Conservation (phyloP, 2,888 invertebrate genomes). For the Tenthredo distinguenda region DNA sequence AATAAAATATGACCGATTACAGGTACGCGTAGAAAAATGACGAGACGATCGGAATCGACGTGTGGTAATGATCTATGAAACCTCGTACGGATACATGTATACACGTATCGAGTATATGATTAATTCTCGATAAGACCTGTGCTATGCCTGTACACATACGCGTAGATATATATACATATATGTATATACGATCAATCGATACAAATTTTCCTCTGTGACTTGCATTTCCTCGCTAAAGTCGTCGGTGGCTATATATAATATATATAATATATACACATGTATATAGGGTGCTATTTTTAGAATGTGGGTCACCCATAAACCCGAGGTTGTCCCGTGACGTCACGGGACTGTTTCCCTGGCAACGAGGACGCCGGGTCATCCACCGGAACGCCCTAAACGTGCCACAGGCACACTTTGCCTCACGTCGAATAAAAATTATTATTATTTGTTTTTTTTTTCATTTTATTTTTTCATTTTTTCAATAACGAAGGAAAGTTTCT, state of each 20-base stretch:
- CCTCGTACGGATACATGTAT: neutral
- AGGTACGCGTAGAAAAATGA: too few species aligned
- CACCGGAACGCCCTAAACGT: conserved; percentile 62
- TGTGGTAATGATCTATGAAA: too few species aligned
- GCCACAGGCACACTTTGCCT: neutral
- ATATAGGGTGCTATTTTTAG: conserved; percentile 72
- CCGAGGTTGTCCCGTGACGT: conserved; percentile 76
- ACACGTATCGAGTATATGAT: neutral
- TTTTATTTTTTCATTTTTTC: neutral
- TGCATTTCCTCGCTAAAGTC: conserved; percentile 32
- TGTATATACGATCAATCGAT: conserved; percentile 13
- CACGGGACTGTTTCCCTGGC: conserved; percentile 76
- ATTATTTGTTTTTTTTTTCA: neutral
- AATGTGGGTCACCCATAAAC: conserved; percentile 77
- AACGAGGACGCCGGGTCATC: conserved; percentile 74
- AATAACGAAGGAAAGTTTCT: too few species aligned
- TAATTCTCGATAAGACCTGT: neutral
- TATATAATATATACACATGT: neutral
- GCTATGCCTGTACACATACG: neutral
- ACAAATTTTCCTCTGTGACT: conserved; percentile 35
- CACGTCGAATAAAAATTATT: neutral
- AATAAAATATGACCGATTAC: too few species aligned
- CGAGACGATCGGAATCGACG: too few species aligned
- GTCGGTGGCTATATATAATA: neutral
- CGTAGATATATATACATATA: neutral